Conservation (phyloP, 2,888 invertebrate species). For the Synanthedon tipuliformis region DNA sequence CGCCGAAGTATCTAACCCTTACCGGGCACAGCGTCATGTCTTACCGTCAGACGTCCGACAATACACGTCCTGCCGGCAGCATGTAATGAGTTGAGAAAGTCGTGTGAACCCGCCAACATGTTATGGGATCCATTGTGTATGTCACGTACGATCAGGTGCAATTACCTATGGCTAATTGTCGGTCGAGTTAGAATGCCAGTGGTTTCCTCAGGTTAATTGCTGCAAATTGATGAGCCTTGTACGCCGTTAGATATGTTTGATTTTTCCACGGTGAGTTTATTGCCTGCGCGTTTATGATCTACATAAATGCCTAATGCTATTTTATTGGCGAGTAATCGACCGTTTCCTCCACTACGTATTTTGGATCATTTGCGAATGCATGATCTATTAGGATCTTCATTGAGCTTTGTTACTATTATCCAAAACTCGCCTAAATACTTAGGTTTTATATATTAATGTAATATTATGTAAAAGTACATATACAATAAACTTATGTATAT, state of each 20-base stretch:
- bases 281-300: not conserved
- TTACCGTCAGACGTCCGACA: conserved; percentile 17
- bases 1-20: not conserved
- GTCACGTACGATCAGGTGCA: not conserved
- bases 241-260: not conserved
- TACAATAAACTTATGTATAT: no score
- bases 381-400: no score
- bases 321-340: no score
- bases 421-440: no score
- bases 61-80: conserved; percentile 38
- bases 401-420: no score
- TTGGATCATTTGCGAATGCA: no score
- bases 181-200: conserved; percentile 3
- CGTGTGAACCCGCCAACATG: conserved; percentile 37
- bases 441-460: no score
- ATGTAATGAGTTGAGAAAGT: conserved; percentile 54
- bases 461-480: no score
- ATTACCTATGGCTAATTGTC: conserved; percentile 2
- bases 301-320: no score
- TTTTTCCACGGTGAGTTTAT: not conserved
- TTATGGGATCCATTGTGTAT: conserved; percentile 37
- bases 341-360: no score
- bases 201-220: conserved; percentile 14
- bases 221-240: conserved; percentile 11
- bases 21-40: not conserved